These are phyloP conservation scores for Toxotes jaculatrix DNA, from an alignment of 2,113 vertebrate genomes.

Conservation along the genomic window DNA sequence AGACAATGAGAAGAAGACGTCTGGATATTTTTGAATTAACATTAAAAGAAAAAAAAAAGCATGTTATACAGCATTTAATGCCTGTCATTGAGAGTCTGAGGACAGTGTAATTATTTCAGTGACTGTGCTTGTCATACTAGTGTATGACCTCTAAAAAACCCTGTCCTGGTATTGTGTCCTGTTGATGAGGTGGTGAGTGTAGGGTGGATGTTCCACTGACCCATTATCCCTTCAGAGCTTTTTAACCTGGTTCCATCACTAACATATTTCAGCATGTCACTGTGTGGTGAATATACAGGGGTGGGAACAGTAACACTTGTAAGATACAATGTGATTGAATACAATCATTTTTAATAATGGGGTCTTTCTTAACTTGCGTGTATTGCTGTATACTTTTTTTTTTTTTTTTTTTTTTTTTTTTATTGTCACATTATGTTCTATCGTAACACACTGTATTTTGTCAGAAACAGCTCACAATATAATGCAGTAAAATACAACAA, in stretches of 20 bases:
- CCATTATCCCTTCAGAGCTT: not conserved
- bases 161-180: not conserved
- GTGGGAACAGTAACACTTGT: conserved; percentile 5
- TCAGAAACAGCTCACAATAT: not conserved
- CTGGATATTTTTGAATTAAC: no score
- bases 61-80: not conserved
- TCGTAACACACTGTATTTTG: not conserved
- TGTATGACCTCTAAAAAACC: not conserved
- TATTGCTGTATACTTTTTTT: not conserved
- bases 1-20: no score
- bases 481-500: not conserved
- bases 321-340: not conserved
- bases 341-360: not conserved
- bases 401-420: not conserved
- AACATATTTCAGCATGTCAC: conserved; percentile 7
- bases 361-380: not conserved
- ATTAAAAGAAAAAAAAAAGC: not conserved
- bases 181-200: not conserved
- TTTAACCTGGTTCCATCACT: not conserved
- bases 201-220: not conserved
- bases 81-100: not conserved
- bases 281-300: conserved; percentile 2
- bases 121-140: not conserved
- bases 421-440: not conserved
- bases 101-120: not conserved